phyloP scores from a whole-genome alignment of 2,113 vertebrate species.

The Platanista minor region DNA sequence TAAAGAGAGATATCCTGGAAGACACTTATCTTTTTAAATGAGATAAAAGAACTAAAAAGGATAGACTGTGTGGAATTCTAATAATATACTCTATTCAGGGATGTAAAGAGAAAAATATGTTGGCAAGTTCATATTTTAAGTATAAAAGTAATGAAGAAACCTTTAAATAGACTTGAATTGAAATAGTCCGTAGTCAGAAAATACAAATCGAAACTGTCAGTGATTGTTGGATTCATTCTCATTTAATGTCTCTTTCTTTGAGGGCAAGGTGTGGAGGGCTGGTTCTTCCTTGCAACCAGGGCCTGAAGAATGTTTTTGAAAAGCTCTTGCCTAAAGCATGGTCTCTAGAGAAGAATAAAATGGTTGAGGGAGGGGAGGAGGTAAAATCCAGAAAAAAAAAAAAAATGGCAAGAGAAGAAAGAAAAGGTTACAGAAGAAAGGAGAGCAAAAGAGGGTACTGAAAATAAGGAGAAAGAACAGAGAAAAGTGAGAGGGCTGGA shows the following conservation, averaged over 20 bases:
- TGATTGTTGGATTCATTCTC: background rate
- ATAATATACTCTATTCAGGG: background rate
- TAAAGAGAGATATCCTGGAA: background rate
- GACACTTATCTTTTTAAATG: background rate
- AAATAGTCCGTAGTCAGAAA: background rate
- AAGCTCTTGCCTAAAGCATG: background rate
- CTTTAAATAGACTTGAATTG: background rate
- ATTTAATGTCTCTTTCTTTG: background rate
- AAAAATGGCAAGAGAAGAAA: background rate
- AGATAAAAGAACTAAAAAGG: background rate
- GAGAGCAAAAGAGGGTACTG: background rate
- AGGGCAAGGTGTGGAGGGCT: background rate
- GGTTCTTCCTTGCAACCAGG: background rate
- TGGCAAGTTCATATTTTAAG: background rate
- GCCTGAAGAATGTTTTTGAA: background rate
- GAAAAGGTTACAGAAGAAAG: background rate
- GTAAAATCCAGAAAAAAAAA: background rate
- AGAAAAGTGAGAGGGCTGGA: background rate
- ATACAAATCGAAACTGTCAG: background rate
- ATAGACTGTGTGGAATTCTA: background rate
- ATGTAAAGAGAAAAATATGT: background rate
- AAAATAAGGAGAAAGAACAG: rapidly evolving
- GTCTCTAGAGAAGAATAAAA: background rate
- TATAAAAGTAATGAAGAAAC: background rate
- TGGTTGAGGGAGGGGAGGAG: background rate